Evolutionary conservation across 2,113 vertebrate species (phyloP), one percentile per base, ranked within the genome.

Genomic region (Drymodes brunneopygia): DNA sequence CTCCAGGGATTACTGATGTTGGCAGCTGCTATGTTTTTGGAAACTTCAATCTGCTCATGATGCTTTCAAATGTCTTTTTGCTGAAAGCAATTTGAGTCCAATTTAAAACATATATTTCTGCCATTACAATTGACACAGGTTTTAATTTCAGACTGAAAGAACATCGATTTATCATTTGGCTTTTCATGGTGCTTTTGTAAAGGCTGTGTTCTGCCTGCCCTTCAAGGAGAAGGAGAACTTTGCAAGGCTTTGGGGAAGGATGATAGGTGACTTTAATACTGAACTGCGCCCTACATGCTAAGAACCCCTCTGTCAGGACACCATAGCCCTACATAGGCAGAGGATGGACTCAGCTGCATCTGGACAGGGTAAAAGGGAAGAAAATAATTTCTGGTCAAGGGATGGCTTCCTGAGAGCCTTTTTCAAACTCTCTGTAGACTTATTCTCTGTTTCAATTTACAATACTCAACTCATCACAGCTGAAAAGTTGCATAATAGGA

Each of bases 101-200:
- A 60, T 69, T 70, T 82, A 78, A 86, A 57, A 40, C 61, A 48
- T 75, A 42, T 82, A 96, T 96, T 91, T 79, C 33, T 92, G 21
- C 75, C 36, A 58, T 57, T 92, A 45, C 67, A 84, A 83, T 48
- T 91, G 86, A 75, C 48, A 69, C 5, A 54, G 36, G 33, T 94
- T 89, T 95, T 96, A 89, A 94, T 94, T 95, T 91, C 90, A 91
- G 36, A 18, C 58, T 45, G 53, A 62, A 92, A 58, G 38, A 81
- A 56, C 40, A 60, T 81, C 0, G 2, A 71, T 81, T 74, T 84
- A 78, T 74, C 56, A 51, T 92, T 90, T 70, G 25, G 7, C 3
- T 92, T 92, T 88, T 94, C 14, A 4, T 54, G 58, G 21, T 89
- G 21, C 15, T 90, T 87, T 91, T 71, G 35, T 21, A 64, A 75